Evolutionary conservation across 1,140 invertebrate species (phyloP), one percentile per base, ranked within the genome.

Genomic region (Zaprionus ghesquierei): DNA sequence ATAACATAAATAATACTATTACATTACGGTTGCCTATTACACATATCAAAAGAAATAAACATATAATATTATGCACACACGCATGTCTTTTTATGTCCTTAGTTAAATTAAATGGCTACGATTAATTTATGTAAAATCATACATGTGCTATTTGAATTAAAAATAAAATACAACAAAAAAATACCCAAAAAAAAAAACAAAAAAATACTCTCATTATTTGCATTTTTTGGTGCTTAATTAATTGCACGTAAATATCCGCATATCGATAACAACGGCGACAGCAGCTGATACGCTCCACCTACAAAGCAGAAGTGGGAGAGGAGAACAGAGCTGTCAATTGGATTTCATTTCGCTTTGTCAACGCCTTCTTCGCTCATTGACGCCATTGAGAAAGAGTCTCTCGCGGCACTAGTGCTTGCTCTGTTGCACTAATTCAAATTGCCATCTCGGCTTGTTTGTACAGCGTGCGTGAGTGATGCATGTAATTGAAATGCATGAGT

Each of bases 131-230:
- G 75, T 73, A 44, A 76, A 70, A 68, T 86, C 75, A 68, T 86
- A 68, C 75, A 69, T 72, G 79, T 78, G 81, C 71, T 87, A 87
- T 86, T 86, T 86, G 75, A 86, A 79, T 76, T 70, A 87, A 86
- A 65, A 70, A 23, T 59, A 75, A 56, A 72, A 59, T 51, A 41
- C 35, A 46, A n/a, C 23, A 51, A 29, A 69, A 55, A 59, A 33
- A 49, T 35, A 61, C 23, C 20, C 49, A 50, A 15, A 69, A 20
- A 59, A 15, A 5, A 15, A 46, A 56, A 9, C 10, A n/a, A n/a
- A n/a, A 2, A 15, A 5, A 15, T 51, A 56, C n/a, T n/a, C n/a
- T 10, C 10, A 27, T 60, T 1, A 61, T 50, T 33, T 20, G 18
- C 53, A 46, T 22, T 46, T 38, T 38, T 22, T 41, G 22, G 13